phyloP scores from a whole-genome alignment of 1,140 invertebrate genomes.

The Aphelinus certus region DNA sequence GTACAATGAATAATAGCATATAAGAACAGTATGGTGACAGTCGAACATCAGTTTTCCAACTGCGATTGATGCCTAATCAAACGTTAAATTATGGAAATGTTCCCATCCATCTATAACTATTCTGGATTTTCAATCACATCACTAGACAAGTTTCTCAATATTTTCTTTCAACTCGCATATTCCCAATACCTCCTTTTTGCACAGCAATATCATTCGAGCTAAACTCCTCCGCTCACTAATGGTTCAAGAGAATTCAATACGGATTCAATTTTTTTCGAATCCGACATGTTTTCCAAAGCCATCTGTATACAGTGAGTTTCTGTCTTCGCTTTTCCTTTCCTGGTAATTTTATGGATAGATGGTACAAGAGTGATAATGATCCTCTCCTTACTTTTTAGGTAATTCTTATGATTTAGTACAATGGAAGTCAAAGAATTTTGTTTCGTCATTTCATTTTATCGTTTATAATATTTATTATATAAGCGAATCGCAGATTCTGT shows the following conservation, averaged over 20 bases:
- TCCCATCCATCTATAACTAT: too few species aligned
- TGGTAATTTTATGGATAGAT: neutral
- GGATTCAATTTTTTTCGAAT: neutral
- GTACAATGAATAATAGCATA: neutral
- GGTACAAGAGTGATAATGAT: neutral
- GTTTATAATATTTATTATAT: constrained; percentile 12
- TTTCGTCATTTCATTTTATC: constrained; percentile 1
- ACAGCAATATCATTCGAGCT: too few species aligned
- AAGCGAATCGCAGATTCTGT: constrained; percentile 11
- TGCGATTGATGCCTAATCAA: too few species aligned
- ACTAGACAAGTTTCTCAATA: too few species aligned
- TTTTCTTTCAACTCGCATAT: too few species aligned
- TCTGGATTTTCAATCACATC: too few species aligned
- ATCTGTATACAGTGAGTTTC: too few species aligned
- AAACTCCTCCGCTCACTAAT: too few species aligned
- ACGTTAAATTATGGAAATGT: too few species aligned
- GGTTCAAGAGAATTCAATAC: neutral
- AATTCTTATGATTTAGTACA: constrained; percentile 12
- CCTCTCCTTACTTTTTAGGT: constrained; percentile 6
- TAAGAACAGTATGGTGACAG: constrained; percentile 20
- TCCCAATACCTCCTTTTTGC: too few species aligned
- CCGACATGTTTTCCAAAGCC: too few species aligned
- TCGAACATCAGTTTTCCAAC: neutral
- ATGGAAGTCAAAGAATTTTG: constrained; percentile 24
- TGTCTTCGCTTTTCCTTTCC: neutral